A percentile compares a stretch with the other conserved stretches of the same genome.
Evolutionary conservation across 2,113 vertebrate species (phyloP).

Genomic region (Scytalopus superciliaris): DNA sequence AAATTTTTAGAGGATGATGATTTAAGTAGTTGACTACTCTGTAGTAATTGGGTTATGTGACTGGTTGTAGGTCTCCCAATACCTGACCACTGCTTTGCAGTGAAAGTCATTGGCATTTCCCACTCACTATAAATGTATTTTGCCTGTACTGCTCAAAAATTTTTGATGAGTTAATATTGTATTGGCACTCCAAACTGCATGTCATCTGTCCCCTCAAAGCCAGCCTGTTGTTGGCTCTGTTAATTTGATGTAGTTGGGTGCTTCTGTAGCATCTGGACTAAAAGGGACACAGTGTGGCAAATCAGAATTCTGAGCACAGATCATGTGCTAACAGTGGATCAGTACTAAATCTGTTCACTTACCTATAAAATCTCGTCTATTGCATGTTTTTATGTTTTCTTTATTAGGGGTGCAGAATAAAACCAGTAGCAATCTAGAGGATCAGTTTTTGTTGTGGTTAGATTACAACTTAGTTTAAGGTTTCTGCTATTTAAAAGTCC

Average conservation of each 20-base stretch:
- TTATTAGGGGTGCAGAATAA: background rate
- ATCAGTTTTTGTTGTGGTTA: background rate
- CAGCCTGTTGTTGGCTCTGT: background rate
- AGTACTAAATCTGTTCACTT: background rate
- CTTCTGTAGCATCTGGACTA: background rate
- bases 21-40: background rate
- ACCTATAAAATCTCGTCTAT: background rate
- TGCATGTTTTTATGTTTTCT: background rate
- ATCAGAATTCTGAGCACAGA: background rate
- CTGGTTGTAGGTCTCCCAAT: background rate
- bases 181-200: background rate
- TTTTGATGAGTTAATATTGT: background rate
- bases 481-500: background rate
- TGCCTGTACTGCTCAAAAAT: background rate
- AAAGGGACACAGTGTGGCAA: background rate
- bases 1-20: background rate
- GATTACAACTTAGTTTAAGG: background rate
- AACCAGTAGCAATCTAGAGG: background rate
- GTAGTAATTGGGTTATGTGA: background rate
- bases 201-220: background rate
- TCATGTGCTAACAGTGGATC: background rate
- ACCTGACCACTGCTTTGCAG: background rate
- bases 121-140: background rate
- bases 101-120: background rate
- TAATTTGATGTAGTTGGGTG: background rate